Percentiles rank a stretch among this genome's conserved stretches.
Evolutionary conservation across 2,113 vertebrate genomes (phyloP).

Genomic region (Alaudala cheleensis): DNA sequence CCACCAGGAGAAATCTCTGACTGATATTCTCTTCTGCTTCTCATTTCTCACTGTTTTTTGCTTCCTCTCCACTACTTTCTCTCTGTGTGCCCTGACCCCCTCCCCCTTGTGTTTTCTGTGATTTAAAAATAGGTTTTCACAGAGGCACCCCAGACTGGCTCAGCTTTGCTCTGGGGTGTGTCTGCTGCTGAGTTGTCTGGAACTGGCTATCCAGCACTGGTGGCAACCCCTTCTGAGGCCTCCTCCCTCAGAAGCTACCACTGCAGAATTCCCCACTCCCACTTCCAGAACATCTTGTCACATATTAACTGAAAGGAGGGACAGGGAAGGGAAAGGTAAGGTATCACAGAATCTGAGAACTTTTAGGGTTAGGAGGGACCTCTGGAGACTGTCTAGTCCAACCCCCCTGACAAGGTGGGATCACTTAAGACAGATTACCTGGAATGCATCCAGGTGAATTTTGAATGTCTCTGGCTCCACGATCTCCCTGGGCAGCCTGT

Average conservation of each 20-base stretch:
- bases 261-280: background rate
- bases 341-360: background rate
- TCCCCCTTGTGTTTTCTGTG: background rate
- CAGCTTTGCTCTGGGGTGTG: background rate
- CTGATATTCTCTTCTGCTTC: background rate
- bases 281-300: background rate
- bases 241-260: background rate
- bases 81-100: background rate
- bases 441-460: background rate
- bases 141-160: background rate
- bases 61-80: background rate
- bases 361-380: background rate
- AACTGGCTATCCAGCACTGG: background rate
- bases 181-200: background rate
- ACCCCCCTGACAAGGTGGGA: accelerated
- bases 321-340: background rate
- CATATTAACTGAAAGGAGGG: background rate
- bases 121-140: background rate
- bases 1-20: background rate
- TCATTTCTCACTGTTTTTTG: background rate
- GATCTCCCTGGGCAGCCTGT: background rate
- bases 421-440: background rate
- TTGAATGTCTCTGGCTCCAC: background rate
- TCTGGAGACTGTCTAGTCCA: background rate
- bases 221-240: background rate